These are phyloP conservation scores for Tenrec ecaudatus DNA, from an alignment of 2,113 vertebrate genomes.

Conservation along the genomic window DNA sequence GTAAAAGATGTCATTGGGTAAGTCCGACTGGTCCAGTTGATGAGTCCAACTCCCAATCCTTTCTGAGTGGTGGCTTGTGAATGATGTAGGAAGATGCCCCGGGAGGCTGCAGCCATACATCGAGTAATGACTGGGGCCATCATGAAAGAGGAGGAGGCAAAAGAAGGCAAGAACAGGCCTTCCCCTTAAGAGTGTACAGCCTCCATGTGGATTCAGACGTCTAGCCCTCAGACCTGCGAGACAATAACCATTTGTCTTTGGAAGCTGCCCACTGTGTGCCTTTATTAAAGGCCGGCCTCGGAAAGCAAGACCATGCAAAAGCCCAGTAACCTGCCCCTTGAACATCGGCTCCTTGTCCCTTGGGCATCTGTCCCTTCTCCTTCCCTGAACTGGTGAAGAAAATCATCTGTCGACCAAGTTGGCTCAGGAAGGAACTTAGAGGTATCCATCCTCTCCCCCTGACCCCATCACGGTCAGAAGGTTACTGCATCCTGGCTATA, in stretches of 20 bases:
- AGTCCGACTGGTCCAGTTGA: background rate
- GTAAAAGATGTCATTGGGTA: background rate
- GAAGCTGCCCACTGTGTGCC: background rate
- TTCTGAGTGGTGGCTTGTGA: background rate
- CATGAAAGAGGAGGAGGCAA: background rate
- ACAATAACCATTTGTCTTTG: background rate
- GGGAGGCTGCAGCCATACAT: background rate
- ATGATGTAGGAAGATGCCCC: background rate
- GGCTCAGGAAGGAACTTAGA: background rate
- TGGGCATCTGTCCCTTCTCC: background rate
- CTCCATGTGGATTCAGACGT: background rate
- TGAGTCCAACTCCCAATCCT: background rate
- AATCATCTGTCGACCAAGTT: background rate
- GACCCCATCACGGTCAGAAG: background rate
- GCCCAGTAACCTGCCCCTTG: background rate
- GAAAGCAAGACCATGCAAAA: background rate
- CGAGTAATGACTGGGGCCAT: background rate
- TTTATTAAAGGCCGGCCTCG: background rate
- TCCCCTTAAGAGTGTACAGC: background rate
- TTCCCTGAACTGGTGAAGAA: background rate
- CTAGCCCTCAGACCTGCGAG: background rate
- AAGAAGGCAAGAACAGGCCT: background rate
- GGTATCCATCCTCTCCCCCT: no score
- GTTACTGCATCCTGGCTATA: background rate
- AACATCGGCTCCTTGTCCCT: background rate